Percentiles rank a stretch among this genome's conserved stretches.
Conservation (phyloP, 2,888 invertebrate species). For the Eupeodes luniger region DNA sequence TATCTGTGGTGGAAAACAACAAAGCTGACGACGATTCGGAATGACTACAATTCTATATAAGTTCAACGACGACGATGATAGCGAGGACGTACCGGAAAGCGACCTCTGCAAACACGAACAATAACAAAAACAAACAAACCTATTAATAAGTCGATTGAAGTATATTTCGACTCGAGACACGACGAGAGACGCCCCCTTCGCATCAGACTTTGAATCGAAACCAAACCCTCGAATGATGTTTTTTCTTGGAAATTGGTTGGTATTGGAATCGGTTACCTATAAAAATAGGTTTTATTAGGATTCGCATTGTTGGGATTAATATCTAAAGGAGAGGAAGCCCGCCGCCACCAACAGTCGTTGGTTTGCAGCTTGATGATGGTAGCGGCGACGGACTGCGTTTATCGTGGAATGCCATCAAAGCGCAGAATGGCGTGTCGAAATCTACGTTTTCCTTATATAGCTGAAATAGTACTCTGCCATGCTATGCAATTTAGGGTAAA, state of each 20-base stretch:
- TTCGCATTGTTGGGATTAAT: constrained; percentile 51
- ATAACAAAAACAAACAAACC: constrained; percentile 76
- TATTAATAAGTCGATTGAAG: constrained; percentile 75
- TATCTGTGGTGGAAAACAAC: constrained; percentile 9
- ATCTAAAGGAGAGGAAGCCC: neutral
- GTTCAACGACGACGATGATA: neutral
- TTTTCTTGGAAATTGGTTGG: constrained; percentile 44
- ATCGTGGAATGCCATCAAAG: constrained; percentile 71
- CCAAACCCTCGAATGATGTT: constrained; percentile 4
- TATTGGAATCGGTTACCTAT: constrained; percentile 67
- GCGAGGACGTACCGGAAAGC: constrained; percentile 31
- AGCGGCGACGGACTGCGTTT: constrained; percentile 38
- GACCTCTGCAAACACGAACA: constrained; percentile 62
- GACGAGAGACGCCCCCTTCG: neutral
- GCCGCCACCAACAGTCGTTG: too few relatives aligned
- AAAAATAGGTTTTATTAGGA: constrained; percentile 55
- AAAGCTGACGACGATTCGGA: constrained; percentile 4
- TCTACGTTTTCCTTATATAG: neutral
- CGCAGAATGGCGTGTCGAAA: constrained; percentile 56
- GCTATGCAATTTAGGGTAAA: constrained; percentile 55
- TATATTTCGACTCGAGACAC: constrained; percentile 56
- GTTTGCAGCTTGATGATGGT: neutral
- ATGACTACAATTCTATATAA: too few relatives aligned
- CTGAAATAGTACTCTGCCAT: constrained; percentile 29
- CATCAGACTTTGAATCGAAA: constrained; percentile 7